Base-by-base conservation (phyloP, 2,113 vertebrate genomes). In the Chamaea fasciata region DNA sequence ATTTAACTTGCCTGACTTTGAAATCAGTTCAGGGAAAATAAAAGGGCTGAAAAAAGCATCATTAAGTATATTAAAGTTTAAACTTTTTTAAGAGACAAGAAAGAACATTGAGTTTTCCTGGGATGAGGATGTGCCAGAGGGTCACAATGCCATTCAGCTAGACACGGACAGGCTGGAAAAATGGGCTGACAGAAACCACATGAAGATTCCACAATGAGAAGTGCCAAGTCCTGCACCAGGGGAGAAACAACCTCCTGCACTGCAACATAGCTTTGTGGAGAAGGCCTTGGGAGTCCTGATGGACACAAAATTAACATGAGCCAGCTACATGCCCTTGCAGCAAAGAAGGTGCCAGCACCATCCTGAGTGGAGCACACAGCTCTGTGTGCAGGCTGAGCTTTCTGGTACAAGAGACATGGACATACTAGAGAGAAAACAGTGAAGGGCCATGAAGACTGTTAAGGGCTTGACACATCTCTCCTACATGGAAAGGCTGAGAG, bases 1-100 rank as follows among this genome's bases (percentile, higher is more conserved):
- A 83, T 75, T 96, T 96, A 86, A 93, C 75, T 90, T 17, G 6
- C 27, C 56, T 63, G 80, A 68, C 94, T 92, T 10, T 64, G 90
- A 90, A 88, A 76, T 90, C 85, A 74, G 60, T 64, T 90, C 65
- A 86, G 52, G 23, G 41, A 93, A 90, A 94, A 94, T 71, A 77
- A 92, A 93, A 88, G 47, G 56, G 52, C 69, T 89, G 47, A 93
- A 75, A 83, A 94, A 87, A 63, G 50, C 75, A 52, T 81, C 52
- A 26, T 88, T 92, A 90, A 81, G 33, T 52, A 55, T 80, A 95
- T 86, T 19, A 83, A 90, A 96, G 42, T 47, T 92, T 59, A 88
- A 92, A 76, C 24, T 80, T 77, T 77, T 76, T 63, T 24, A 60
- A 63, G n/a, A 77, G 60, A 80, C 53, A 94, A 87, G 49, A 76